These are phyloP conservation scores for Cyclina sinensis DNA, from an alignment of 1,140 invertebrate species.

Conservation along the genomic window DNA sequence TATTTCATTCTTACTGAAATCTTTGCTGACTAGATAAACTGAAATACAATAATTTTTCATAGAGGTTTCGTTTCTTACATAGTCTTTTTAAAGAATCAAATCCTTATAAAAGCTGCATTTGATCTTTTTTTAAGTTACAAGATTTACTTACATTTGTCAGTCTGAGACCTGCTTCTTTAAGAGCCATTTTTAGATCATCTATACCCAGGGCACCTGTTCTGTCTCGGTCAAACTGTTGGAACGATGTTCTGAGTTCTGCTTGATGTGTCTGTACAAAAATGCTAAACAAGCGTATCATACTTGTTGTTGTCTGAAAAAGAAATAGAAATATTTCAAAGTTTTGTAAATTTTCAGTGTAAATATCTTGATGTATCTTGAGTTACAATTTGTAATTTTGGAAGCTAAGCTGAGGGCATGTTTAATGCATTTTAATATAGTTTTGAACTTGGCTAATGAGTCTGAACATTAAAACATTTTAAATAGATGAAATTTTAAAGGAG, in stretches of 20 bases:
- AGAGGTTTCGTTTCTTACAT: background rate
- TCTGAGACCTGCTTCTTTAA: constrained; percentile 79
- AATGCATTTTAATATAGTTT: too few species aligned
- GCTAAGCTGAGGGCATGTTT: too few species aligned
- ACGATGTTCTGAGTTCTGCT: constrained; percentile 73
- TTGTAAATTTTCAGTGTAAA: too few species aligned
- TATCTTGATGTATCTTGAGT: too few species aligned
- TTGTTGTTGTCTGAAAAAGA: constrained; percentile 70
- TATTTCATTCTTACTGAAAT: too few species aligned
- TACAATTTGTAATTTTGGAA: too few species aligned
- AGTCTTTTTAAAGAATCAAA: constrained; percentile 17
- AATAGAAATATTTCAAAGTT: background rate
- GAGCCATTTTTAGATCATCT: constrained; percentile 79
- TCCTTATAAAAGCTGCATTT: constrained; percentile 57
- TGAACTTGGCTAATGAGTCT: too few species aligned
- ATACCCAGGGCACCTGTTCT: constrained; percentile 74
- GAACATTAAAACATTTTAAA: too few species aligned
- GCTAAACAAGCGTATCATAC: constrained; percentile 77
- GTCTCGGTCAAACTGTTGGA: constrained; percentile 79
- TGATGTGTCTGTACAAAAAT: constrained; percentile 76
- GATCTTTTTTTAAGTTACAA: background rate
- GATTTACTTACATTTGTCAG: constrained; percentile 79
- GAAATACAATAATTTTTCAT: too few species aligned
- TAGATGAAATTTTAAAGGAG: too few species aligned
- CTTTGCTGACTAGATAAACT: too few species aligned